phyloP scores from a whole-genome alignment of 2,113 vertebrate species.

The Danionella cerebrum region DNA sequence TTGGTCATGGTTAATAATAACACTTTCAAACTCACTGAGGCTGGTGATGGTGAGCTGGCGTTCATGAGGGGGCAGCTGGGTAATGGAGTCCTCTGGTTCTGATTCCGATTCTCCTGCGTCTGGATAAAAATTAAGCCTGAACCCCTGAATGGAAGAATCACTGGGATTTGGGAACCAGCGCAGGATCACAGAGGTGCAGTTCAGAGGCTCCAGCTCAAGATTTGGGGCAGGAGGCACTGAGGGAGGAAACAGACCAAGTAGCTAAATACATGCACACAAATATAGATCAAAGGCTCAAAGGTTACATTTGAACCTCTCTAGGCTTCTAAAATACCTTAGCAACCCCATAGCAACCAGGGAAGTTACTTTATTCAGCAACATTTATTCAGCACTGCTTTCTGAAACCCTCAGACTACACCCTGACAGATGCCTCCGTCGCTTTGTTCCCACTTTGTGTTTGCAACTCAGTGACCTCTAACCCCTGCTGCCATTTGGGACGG shows the following conservation, averaged over 20 bases:
- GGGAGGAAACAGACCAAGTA: conserved; percentile 22
- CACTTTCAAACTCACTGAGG: conserved; percentile 70
- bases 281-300: no score
- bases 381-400: not conserved
- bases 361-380: not conserved
- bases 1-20: no score
- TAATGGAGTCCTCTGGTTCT: conserved; percentile 76
- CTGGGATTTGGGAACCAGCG: conserved; percentile 76
- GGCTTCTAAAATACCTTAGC: no score
- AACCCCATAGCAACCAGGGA: not conserved
- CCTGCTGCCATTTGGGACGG: conserved; percentile 58
- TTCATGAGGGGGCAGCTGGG: conserved; percentile 66
- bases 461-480: conserved; percentile 66
- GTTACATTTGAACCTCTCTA: no score
- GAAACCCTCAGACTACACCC: not conserved
- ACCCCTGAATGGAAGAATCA: conserved; percentile 75
- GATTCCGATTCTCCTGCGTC: no score
- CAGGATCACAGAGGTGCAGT: conserved; percentile 87
- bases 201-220: conserved; percentile 82
- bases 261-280: not conserved
- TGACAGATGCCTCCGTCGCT: conserved; percentile 47
- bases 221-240: conserved; percentile 84
- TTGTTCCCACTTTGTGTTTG: conserved; percentile 65
- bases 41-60: conserved; percentile 75
- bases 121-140: conserved; percentile 82